Conservation (phyloP, 2,113 vertebrate species). For the Nothoprocta perdicaria region DNA sequence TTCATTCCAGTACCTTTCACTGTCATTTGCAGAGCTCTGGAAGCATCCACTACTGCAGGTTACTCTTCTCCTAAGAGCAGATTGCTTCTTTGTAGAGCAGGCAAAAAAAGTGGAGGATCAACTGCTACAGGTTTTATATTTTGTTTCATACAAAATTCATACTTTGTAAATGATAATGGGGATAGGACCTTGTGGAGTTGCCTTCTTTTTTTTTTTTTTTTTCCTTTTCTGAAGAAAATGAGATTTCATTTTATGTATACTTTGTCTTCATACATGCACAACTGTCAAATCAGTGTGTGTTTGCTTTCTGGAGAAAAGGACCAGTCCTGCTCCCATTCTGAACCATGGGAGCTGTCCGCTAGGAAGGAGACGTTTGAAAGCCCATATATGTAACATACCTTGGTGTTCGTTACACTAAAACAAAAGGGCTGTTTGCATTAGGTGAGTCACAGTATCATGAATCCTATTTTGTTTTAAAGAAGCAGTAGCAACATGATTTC, state of each 20-base stretch:
- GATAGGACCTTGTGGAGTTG: background rate
- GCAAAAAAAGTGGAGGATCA: background rate
- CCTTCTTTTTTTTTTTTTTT: rapidly evolving
- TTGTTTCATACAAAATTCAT: background rate
- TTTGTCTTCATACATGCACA: background rate
- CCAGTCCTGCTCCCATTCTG: background rate
- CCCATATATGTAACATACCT: background rate
- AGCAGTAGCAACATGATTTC: background rate
- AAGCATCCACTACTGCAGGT: background rate
- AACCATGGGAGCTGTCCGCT: background rate
- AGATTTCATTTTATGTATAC: background rate
- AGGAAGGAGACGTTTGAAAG: background rate
- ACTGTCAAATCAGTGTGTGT: background rate
- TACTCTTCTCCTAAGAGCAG: background rate
- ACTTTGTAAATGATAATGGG: background rate
- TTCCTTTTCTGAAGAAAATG: background rate
- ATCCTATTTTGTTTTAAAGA: background rate
- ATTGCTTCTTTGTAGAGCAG: background rate
- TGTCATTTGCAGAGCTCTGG: background rate
- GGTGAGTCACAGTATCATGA: background rate
- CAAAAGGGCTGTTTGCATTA: background rate
- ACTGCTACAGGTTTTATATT: background rate
- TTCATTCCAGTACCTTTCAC: background rate
- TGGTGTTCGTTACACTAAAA: background rate
- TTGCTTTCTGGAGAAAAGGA: background rate